Base-by-base conservation (phyloP, 2,888 invertebrate genomes). In the Drosophila austrosaltans region DNA sequence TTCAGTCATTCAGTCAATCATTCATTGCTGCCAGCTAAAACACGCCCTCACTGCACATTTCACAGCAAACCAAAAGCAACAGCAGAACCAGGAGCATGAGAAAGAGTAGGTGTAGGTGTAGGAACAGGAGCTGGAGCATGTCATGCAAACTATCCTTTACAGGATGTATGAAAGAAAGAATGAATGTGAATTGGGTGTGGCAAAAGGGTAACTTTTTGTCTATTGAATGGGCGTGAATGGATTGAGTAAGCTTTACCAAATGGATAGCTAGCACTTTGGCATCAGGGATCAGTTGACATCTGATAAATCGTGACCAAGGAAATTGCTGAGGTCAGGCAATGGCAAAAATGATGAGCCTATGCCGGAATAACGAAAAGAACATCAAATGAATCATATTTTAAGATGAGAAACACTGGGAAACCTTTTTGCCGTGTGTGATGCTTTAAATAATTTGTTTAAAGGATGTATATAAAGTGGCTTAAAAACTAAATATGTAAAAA, bases 1-100 rank as follows among this genome's bases (percentile, higher is more conserved):
- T 20, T 67, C 79, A 72, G 63, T 36, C 72, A 73, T 71, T 71
- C 79, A 66, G 77, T 63, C 73, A 60, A 60, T 82, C 79, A 57
- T 44, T 63, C 61, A 61, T 61, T 65, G 60, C 32, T 32, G 56
- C 54, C 63, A 56, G 42, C 62, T 64, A 40, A 12, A 76, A 69
- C 70, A 70, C 64, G 57, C 64, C 42, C 60, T 48, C 61, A 39
- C 53, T 61, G 53, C 70, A 53, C 53, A 28, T 40, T 62, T 39
- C 39, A 36, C 22, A 61, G 44, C 61, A 30, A 3, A n/a, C n/a
- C 3, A n/a, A 12, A 40, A 3, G 40, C 40, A 40, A n/a, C 7
- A 39, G 44, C 44, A 62, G 16, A 16, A 16, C 16, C 16, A 39
- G 22, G 28, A 58, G 40, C 25, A 28, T 4, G 2, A 4, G 28